A percentile compares a stretch with the other conserved stretches of the same genome.
These are phyloP conservation scores for Nannobrachium achirus DNA, from an alignment of 2,113 vertebrate genomes.

Conservation along the genomic window DNA sequence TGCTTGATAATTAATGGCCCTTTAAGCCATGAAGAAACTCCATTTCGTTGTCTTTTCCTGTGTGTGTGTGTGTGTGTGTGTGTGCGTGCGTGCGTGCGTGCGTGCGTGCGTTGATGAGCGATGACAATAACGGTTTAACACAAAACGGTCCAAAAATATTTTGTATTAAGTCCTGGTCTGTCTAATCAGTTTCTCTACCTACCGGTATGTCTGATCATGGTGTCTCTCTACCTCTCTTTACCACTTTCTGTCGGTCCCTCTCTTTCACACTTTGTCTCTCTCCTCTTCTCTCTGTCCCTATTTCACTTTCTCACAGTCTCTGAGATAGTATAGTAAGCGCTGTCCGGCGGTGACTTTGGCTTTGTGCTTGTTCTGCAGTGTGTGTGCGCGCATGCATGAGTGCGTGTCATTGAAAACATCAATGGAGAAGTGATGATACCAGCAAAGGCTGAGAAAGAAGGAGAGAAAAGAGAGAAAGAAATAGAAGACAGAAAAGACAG, in stretches of 20 bases:
- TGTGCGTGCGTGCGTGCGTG: not conserved
- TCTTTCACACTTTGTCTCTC: not conserved
- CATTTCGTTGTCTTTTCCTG: not conserved
- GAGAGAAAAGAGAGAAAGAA: slow-evolving; percentile 10
- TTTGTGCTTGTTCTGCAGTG: slow-evolving; percentile 36
- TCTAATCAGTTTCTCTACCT: too few species aligned
- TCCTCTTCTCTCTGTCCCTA: not conserved
- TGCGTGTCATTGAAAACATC: slow-evolving; percentile 22
- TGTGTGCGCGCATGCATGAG: slow-evolving; percentile 9
- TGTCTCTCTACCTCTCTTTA: not conserved
- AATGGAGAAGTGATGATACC: slow-evolving; percentile 26
- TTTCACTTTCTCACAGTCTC: not conserved
- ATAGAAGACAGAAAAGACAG: not conserved
- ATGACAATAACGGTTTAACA: too few species aligned
- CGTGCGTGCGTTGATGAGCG: not conserved
- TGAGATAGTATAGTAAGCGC: slow-evolving; percentile 34
- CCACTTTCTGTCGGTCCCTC: not conserved
- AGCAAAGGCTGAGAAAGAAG: slow-evolving; percentile 8
- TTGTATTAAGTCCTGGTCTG: too few species aligned
- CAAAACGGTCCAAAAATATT: too few species aligned
- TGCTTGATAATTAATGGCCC: slow-evolving; percentile 42
- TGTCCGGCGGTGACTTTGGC: slow-evolving; percentile 33
- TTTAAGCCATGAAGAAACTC: slow-evolving; percentile 43
- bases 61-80: not conserved
- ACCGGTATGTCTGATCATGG: too few species aligned